Evolutionary conservation across 1,140 invertebrate species (phyloP).

Genomic region (Ceratosolen solmsi): DNA sequence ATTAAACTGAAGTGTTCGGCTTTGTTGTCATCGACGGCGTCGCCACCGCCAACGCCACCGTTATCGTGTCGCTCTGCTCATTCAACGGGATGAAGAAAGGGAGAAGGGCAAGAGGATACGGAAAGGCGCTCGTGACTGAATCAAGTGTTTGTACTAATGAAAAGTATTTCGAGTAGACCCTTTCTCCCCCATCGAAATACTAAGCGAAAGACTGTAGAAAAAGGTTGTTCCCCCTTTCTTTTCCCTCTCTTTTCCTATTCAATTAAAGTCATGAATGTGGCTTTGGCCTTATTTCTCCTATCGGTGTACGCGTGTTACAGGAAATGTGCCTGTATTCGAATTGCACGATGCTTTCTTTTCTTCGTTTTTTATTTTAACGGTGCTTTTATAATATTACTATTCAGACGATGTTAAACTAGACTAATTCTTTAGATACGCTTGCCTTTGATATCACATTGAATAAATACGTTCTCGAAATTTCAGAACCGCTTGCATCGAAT

Average conservation of each 20-base stretch:
- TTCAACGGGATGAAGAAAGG: neutral
- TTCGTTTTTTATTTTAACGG: neutral
- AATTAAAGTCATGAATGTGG: constrained; percentile 37
- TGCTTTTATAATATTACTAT: neutral
- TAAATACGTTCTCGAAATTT: too few species aligned
- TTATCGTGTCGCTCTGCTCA: neutral
- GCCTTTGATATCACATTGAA: too few species aligned
- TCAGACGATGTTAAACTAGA: too few species aligned
- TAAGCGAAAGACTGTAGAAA: constrained; percentile 31
- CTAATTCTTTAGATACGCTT: too few species aligned
- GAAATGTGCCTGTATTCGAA: neutral
- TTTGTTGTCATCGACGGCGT: constrained; percentile 18
- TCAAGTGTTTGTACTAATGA: constrained; percentile 46
- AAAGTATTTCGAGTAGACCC: constrained; percentile 42
- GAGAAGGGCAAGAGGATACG: neutral
- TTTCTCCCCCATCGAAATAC: constrained; percentile 31
- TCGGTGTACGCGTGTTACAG: neutral
- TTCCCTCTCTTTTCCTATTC: constrained; percentile 1
- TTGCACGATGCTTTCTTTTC: neutral
- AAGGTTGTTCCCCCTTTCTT: constrained; percentile 20
- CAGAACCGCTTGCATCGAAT: too few species aligned
- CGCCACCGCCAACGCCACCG: neutral
- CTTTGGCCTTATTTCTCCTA: neutral
- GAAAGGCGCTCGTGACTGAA: constrained; percentile 33
- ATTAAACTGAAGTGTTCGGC: constrained; percentile 42